phyloP scores from a whole-genome alignment of 1,140 invertebrate genomes.

The Asbolus verrucosus region DNA sequence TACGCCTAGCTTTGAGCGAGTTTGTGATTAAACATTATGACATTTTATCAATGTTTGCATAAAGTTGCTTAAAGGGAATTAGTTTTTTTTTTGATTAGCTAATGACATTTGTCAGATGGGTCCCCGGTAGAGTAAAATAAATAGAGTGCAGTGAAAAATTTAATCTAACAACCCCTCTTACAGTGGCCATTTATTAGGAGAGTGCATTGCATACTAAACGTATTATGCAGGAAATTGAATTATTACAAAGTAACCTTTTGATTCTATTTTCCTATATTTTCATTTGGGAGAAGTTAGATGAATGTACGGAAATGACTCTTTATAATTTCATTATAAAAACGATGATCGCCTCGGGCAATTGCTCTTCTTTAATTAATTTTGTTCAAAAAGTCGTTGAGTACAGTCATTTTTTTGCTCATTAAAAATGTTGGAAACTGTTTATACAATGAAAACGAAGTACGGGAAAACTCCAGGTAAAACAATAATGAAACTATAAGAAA shows the following conservation, averaged over 20 bases:
- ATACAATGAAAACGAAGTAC: not conserved
- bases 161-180: too few species aligned
- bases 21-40: too few species aligned
- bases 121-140: too few species aligned
- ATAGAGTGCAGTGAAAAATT: too few species aligned
- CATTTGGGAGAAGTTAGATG: constrained; percentile 3
- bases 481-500: constrained; percentile 9
- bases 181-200: too few species aligned
- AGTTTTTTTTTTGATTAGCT: too few species aligned
- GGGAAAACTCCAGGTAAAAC: constrained; percentile 1
- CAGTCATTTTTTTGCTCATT: not conserved
- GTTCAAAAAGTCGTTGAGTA: constrained; percentile 6
- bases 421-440: constrained; percentile 1
- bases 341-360: constrained; percentile 19
- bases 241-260: too few species aligned
- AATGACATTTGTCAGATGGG: too few species aligned
- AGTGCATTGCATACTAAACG: not conserved
- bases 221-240: too few species aligned
- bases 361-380: constrained; percentile 30
- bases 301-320: constrained; percentile 4
- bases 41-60: too few species aligned
- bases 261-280: constrained; percentile 1
- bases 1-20: too few species aligned
- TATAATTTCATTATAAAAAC: constrained; percentile 19
- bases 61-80: too few species aligned